Evolutionary conservation across 2,888 invertebrate species (phyloP).

Genomic region (Netelia fuscicornis): DNA sequence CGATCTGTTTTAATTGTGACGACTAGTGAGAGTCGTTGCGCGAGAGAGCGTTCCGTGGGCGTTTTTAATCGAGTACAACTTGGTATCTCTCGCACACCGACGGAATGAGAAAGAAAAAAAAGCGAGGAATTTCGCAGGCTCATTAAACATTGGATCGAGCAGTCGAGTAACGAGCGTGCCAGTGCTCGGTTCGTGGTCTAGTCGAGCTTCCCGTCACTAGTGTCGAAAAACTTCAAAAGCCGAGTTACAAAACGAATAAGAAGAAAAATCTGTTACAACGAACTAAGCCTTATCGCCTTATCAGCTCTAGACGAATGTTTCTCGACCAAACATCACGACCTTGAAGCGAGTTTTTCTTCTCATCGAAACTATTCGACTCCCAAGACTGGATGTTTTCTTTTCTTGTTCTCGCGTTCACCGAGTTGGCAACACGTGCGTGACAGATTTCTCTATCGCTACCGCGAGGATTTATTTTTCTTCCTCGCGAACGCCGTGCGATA

Average conservation of each 20-base stretch:
- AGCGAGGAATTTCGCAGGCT: constrained; percentile 42
- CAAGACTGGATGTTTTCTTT: neutral
- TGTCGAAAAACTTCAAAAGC: neutral
- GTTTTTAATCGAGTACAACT: constrained; percentile 58
- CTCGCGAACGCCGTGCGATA: constrained; percentile 1
- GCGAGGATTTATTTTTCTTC: constrained; percentile 25
- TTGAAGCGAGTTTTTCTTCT: neutral
- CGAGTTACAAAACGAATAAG: no score
- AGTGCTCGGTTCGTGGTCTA: neutral
- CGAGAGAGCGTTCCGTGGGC: constrained; percentile 35
- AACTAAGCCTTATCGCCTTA: no score
- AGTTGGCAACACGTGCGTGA: constrained; percentile 55
- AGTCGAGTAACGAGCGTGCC: neutral
- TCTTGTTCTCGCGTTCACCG: constrained; percentile 16
- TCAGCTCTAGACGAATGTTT: no score
- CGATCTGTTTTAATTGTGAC: constrained; percentile 48
- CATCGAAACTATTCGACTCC: neutral
- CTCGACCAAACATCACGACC: neutral
- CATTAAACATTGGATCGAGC: constrained; percentile 36
- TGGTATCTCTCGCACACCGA: constrained; percentile 35
- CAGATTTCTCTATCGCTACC: constrained; percentile 48
- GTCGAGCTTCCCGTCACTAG: neutral
- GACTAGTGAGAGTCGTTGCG: constrained; percentile 3
- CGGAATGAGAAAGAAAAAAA: constrained; percentile 12
- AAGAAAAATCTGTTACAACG: no score